Base-by-base conservation (phyloP, 2,113 vertebrate genomes). In the Sander vitreus region DNA sequence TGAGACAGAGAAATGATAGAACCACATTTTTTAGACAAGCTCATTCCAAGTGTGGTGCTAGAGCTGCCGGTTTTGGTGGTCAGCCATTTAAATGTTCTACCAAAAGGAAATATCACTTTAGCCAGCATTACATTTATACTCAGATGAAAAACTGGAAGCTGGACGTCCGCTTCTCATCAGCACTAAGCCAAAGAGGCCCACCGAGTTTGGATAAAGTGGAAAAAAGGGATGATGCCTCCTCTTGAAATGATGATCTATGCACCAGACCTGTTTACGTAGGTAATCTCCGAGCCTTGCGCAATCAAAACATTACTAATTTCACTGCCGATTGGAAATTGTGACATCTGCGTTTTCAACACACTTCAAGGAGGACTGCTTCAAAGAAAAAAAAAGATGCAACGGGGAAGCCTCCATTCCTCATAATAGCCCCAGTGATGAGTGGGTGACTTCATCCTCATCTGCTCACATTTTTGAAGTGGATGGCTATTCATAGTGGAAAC, bases 251-350 rank as follows among this genome's bases (percentile, higher is more conserved):
- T 93, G 91, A 92, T 90, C 85, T 89, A 57, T 80, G 83, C 57
- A 83, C 33, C 81, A 78, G 87, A 65, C 72, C 76, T 94, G 93
- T 94, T 94, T 94, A 93, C 30, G 70, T 66, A 80, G 73, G 90
- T 90, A 92, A 93, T 91, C 93, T 89, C 81, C 25, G 59, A 86
- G 80, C 75, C 78, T 80, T 25, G 78, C 19, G 33, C 89, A 91
- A 93, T 92, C 91, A 91, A 91, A 94, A 91, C 92, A 92, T 76
- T 81, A 78, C 89, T 94, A 92, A 93, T 93, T 93, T 92, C 73
- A 78, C 88, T 90, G 83, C 88, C 71, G 78, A 92, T 93, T 90
- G 90, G 92, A 94, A 93, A 90, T 76, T 86, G 83, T 90, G 93
- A 92, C 93, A 91, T 91, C 72, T 88, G 84, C 19, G 63, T 79